Conservation (phyloP, 2,888 invertebrate genomes). For the Meiosimyza decipiens region DNA sequence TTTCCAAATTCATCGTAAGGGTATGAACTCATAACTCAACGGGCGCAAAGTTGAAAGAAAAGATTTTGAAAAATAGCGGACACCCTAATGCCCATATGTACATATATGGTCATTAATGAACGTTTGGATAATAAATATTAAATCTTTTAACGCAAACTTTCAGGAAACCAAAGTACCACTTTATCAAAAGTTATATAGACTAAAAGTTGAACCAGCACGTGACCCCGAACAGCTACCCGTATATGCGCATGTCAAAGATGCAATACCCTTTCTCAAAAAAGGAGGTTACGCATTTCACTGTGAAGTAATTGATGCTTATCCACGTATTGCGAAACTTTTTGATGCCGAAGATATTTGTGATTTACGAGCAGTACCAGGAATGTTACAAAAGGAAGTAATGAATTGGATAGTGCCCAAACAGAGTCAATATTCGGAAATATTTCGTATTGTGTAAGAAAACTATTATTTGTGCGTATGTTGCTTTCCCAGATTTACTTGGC, state of each 20-base stretch:
- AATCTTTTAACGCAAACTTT: background rate
- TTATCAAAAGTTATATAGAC: constrained; percentile 51
- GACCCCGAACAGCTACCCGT: constrained; percentile 51
- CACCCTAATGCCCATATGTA: too few relatives aligned
- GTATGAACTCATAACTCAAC: too few relatives aligned
- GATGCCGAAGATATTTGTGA: constrained; percentile 68
- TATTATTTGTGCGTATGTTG: background rate
- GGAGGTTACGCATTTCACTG: constrained; percentile 69
- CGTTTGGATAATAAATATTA: too few relatives aligned
- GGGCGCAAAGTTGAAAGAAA: too few relatives aligned
- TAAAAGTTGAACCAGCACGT: constrained; percentile 54
- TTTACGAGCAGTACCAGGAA: constrained; percentile 59
- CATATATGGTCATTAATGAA: too few relatives aligned
- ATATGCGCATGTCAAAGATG: constrained; percentile 58
- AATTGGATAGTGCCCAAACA: constrained; percentile 66
- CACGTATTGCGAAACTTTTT: constrained; percentile 64
- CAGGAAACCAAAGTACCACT: constrained; percentile 54
- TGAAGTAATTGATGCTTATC: constrained; percentile 67
- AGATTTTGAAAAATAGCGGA: too few relatives aligned
- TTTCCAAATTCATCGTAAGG: too few relatives aligned
- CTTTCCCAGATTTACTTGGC: too few relatives aligned
- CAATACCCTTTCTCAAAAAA: constrained; percentile 64
- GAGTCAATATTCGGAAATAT: constrained; percentile 64
- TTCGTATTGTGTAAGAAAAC: constrained; percentile 58
- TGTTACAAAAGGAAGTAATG: constrained; percentile 58